Conservation (phyloP, 1,140 invertebrate genomes). For the Dreissena polymorpha region DNA sequence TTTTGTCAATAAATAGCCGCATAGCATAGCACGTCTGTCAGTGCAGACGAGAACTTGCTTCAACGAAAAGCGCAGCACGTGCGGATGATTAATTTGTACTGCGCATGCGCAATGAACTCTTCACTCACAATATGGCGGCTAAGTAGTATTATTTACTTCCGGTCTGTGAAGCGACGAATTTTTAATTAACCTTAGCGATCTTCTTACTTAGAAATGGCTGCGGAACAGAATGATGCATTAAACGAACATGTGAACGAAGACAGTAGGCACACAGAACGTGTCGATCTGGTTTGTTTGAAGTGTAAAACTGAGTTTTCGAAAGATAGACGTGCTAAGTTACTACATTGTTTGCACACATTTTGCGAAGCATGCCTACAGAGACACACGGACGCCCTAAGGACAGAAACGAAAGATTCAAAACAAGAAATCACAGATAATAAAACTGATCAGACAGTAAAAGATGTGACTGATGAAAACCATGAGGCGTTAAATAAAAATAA, state of each 20-base stretch:
- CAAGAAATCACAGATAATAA: not conserved
- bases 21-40: constrained; percentile 14
- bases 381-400: constrained; percentile 55
- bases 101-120: not conserved
- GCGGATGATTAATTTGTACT: not conserved
- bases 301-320: constrained; percentile 83
- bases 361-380: constrained; percentile 88
- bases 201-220: constrained; percentile 12
- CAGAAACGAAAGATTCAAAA: not conserved
- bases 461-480: not conserved
- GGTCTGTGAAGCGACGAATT: not conserved
- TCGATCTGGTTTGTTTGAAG: constrained; percentile 73
- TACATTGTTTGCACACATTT: constrained; percentile 92
- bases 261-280: not conserved
- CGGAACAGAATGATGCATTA: not conserved
- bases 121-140: not conserved
- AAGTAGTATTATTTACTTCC: not conserved
- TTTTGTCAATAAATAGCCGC: constrained; percentile 39
- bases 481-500: not conserved
- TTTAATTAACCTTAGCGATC: not conserved
- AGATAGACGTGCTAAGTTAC: constrained; percentile 85
- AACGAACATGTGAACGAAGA: not conserved
- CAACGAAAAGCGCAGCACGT: not conserved
- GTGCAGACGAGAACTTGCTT: constrained; percentile 28
- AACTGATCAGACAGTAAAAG: not conserved